phyloP scores from a whole-genome alignment of 2,797 vertebrate genomes.

The Artibeus lituratus region DNA sequence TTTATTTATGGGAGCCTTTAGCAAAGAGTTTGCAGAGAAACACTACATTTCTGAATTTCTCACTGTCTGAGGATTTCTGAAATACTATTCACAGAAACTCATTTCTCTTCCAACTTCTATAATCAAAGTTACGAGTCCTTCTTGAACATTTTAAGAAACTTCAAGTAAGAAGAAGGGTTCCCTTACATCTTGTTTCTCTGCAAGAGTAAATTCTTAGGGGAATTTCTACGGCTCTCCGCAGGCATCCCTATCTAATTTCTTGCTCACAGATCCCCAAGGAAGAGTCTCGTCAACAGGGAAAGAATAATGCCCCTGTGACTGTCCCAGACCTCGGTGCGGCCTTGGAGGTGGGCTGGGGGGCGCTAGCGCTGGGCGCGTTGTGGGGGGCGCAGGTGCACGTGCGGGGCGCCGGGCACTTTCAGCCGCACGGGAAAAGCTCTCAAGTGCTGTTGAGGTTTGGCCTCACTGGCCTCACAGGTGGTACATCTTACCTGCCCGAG shows the following conservation, averaged over 20 bases:
- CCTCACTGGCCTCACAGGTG: neutral
- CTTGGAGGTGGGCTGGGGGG: neutral
- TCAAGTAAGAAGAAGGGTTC: neutral
- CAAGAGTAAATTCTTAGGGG: neutral
- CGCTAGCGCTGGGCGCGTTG: no score
- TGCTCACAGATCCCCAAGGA: neutral
- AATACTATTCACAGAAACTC: neutral
- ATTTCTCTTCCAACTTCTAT: neutral
- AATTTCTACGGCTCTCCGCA: conserved; percentile 10
- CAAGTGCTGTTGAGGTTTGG: neutral
- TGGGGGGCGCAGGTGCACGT: no score
- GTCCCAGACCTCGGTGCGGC: neutral
- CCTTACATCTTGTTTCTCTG: neutral
- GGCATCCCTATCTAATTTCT: neutral
- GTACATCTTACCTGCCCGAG: neutral
- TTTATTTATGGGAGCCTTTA: neutral
- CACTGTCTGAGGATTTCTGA: neutral
- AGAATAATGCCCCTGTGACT: neutral
- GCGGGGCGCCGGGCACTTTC: neutral
- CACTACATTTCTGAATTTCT: neutral
- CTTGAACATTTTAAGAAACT: neutral
- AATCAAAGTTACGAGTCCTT: neutral
- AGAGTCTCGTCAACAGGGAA: neutral
- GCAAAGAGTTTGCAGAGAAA: neutral
- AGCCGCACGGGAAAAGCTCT: neutral